phyloP scores from a whole-genome alignment of 2,113 vertebrate species.

The Shinisaurus crocodilurus region DNA sequence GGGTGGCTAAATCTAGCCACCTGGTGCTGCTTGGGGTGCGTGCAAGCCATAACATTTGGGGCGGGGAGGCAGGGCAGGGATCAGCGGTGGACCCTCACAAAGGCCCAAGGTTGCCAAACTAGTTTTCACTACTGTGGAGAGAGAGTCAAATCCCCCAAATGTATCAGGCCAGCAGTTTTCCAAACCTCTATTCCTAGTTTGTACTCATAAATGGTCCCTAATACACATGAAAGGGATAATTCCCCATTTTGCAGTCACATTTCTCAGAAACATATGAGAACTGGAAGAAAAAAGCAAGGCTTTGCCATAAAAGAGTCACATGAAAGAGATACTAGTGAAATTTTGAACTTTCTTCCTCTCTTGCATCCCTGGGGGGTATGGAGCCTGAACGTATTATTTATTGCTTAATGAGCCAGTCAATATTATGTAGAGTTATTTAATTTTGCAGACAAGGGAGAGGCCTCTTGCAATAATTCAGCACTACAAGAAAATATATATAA shows the following conservation, averaged over 20 bases:
- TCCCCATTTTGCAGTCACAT: not conserved
- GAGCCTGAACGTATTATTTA: constrained; percentile 41
- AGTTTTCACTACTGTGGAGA: not conserved
- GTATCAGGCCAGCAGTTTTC: not conserved
- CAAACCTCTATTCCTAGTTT: not conserved
- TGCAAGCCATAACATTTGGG: not conserved
- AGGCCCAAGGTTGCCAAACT: not conserved
- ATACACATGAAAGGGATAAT: not conserved
- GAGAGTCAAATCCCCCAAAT: not conserved
- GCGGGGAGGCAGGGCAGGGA: not conserved
- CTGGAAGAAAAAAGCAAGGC: fast-evolving
- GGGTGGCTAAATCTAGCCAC: not conserved
- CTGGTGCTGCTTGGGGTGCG: not conserved
- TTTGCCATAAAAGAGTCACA: not conserved
- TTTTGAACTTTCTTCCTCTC: not conserved
- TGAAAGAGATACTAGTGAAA: not conserved
- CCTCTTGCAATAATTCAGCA: not conserved
- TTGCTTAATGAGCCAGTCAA: constrained; percentile 5
- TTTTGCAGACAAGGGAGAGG: constrained; percentile 30
- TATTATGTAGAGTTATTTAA: constrained; percentile 4
- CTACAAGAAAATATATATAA: not conserved
- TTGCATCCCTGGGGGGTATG: constrained; percentile 4
- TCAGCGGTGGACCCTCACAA: not conserved
- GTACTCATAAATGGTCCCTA: not conserved
- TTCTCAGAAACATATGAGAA: not conserved